These are phyloP conservation scores for Alloplasta piceator DNA, from an alignment of 2,888 invertebrate genomes.

Conservation along the genomic window DNA sequence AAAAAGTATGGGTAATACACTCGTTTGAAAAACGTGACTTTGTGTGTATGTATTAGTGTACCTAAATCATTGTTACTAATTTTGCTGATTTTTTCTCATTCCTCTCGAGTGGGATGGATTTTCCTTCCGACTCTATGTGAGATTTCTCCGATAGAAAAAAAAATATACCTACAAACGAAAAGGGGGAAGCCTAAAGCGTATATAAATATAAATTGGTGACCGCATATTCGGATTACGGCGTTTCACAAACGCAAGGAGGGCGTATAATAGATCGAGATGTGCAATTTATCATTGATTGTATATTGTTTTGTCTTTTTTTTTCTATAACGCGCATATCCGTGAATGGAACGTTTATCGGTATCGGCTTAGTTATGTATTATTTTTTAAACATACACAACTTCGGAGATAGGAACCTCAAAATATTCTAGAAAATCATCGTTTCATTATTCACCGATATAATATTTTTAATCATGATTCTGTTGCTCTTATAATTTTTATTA, in stretches of 20 bases:
- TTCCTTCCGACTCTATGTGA: constrained; percentile 22
- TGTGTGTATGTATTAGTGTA: constrained; percentile 61
- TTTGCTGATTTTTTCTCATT: constrained; percentile 31
- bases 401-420: no score
- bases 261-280: constrained; percentile 20
- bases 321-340: background rate
- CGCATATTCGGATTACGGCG: constrained; percentile 35
- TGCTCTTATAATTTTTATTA: no score
- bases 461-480: no score
- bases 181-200: constrained; percentile 27
- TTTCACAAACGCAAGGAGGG: constrained; percentile 20
- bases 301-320: constrained; percentile 2
- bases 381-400: no score
- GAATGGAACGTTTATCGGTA: constrained; percentile 13
- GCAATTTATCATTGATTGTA: constrained; percentile 32
- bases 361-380: background rate
- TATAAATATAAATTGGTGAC: constrained; percentile 36
- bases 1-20: constrained; percentile 38
- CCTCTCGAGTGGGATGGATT: constrained; percentile 35
- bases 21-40: constrained; percentile 40
- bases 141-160: constrained; percentile 35
- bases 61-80: constrained; percentile 62
- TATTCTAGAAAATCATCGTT: no score
- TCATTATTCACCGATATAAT: no score
- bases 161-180: background rate